Evolutionary conservation across 2,888 invertebrate species (phyloP), one percentile per base, ranked within the genome.

Genomic region (Erynnis tages): DNA sequence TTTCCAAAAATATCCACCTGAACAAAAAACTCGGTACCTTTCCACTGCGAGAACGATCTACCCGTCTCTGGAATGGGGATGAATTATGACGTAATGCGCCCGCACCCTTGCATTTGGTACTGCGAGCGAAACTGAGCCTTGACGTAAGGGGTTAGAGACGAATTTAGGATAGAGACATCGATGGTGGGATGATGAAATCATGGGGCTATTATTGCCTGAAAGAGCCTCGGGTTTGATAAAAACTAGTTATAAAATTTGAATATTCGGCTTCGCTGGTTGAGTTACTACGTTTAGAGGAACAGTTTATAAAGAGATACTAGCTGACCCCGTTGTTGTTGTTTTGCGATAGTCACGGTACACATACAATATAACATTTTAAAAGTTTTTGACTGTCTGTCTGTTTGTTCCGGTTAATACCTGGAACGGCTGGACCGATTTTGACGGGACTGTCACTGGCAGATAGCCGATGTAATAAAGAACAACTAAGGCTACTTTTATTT

Each of bases 41-140:
- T 69, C 66, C 70, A 62, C 61, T 57, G 58, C 50, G 60, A 59
- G 68, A 74, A 56, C 25, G 69, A 64, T 69, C 23, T 68, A 69
- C 60, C 68, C 54, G 54, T 69, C 67, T 57, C 57, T 60, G 4
- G 7, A n/a, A 70, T 75, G 78, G 81, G 82, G 74, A 73, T 74
- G 71, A 76, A 74, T 78, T 72, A 79, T 85, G 82, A 84, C 80
- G 83, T 80, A 80, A 81, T 76, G 67, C 71, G 47, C 63, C 59
- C 63, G 62, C 69, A 76, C 76, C 79, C 80, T 69, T 73, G 67
- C 67, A 56, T 60, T 54, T 5, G 10, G 1, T 10, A 2, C 10
- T n/a, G 4, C 10, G 13, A 16, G 14, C n/a, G 30, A 11, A 40
- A 29, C 8, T 30, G n/a, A 11, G 19, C 14, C 16, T 14, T 5